Percentiles rank a stretch among this genome's conserved stretches.
These are phyloP conservation scores for Trachelus tabidus DNA, from an alignment of 2,888 invertebrate species.

Conservation along the genomic window DNA sequence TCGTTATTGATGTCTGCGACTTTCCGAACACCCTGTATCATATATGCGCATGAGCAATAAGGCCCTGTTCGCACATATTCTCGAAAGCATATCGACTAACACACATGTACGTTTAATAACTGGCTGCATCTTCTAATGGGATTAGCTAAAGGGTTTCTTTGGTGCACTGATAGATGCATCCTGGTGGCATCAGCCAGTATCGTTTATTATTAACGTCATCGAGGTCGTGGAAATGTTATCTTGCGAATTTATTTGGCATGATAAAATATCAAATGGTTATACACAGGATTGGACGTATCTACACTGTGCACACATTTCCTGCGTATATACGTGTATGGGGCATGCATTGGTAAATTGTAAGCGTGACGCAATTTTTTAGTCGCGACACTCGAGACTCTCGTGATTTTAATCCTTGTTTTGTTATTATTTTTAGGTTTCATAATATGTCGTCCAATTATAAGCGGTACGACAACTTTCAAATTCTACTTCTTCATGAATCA, in stretches of 20 bases:
- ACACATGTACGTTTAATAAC: constrained; percentile 40
- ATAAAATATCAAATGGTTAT: too few species aligned
- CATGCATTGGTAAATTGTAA: too few species aligned
- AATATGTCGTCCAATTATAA: constrained; percentile 65
- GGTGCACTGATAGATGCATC: constrained; percentile 59
- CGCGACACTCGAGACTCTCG: neutral
- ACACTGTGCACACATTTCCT: too few species aligned
- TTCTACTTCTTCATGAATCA: constrained; percentile 52
- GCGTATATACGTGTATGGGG: too few species aligned
- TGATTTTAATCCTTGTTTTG: constrained; percentile 53
- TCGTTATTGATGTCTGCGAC: too few species aligned
- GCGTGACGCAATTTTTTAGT: too few species aligned
- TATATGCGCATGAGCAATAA: neutral
- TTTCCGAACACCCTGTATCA: too few species aligned
- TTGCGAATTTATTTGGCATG: too few species aligned
- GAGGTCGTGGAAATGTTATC: too few species aligned
- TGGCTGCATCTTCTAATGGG: constrained; percentile 51
- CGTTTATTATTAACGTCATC: too few species aligned
- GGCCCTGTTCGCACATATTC: constrained; percentile 42
- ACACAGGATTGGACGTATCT: too few species aligned
- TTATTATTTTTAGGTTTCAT: constrained; percentile 65
- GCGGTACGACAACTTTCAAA: constrained; percentile 61
- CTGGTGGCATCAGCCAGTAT: neutral
- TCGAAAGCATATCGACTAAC: too few species aligned
- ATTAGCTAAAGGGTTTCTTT: constrained; percentile 60